These are phyloP conservation scores for Orchestia grillus DNA, from an alignment of 1,140 invertebrate genomes.

Conservation along the genomic window DNA sequence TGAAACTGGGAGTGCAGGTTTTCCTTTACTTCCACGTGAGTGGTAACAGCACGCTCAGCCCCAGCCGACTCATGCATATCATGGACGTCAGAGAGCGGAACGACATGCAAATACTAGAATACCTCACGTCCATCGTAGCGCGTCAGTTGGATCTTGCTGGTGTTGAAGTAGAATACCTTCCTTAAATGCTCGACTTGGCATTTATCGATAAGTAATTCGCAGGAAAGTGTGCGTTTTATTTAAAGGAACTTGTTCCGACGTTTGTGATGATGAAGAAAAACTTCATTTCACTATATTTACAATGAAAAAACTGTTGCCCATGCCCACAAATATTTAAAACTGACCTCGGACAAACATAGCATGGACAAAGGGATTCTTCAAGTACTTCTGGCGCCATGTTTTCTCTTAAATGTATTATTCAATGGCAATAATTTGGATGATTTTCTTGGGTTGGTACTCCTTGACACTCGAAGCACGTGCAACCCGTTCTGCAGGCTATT, in stretches of 20 bases:
- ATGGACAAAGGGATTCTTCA: not conserved
- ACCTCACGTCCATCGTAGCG: constrained; percentile 22
- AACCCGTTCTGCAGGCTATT: not conserved
- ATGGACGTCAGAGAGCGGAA: not conserved
- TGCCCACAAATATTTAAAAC: not conserved
- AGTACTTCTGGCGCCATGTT: not conserved
- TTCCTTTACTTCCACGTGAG: constrained; percentile 34
- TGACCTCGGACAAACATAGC: not conserved
- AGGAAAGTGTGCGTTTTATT: not conserved
- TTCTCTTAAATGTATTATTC: too few species aligned
- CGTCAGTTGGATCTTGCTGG: constrained; percentile 8
- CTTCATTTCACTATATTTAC: not conserved
- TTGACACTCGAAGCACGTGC: not conserved
- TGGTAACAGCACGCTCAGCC: constrained; percentile 23
- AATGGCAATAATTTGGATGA: not conserved
- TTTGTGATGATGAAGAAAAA: not conserved
- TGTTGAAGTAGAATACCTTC: constrained; percentile 18
- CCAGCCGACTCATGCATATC: not conserved
- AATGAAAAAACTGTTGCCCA: not conserved
- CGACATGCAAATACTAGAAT: constrained; percentile 25
- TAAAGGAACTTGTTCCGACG: too few species aligned
- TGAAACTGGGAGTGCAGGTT: constrained; percentile 17
- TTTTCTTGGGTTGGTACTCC: not conserved
- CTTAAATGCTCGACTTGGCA: not conserved
- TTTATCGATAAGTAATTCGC: not conserved